Base-by-base conservation (phyloP, 53 echinoderm and acorn worm species). In the Zoroaster sp. region DNA sequence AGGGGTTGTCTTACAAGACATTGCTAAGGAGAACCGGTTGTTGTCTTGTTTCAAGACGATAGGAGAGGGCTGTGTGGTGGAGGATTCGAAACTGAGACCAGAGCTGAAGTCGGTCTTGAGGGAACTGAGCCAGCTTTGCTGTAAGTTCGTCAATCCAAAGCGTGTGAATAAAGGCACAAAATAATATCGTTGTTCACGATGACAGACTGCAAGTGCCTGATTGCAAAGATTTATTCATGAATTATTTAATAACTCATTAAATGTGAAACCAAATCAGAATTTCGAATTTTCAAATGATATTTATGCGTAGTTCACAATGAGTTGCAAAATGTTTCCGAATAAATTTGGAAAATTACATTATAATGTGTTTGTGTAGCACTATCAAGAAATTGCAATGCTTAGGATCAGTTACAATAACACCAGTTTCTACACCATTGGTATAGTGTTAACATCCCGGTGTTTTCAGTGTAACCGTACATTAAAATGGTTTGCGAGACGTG, bases 31-130 rank as follows among this genome's bases (percentile, higher is more conserved):
- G 25, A 70, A 71, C 46, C 72, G 85, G 14, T 35, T 69, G 12
- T 39, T 71, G 52, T 69, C 85, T 36, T 33, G 70, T 44, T 71
- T 85, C 49, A 49, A 71, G 47, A 28, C 46, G 37, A 69, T 85
- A 36, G 85, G 71, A 3, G 37, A 85, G 1, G n/a, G 85, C 17
- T 85, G 85, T 66, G 52, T 34, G 35, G 34, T 70, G n/a, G 71
- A 71, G 71, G 70, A 70, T 25, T 21, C 85, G 23, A 0, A 37
- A 69, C 33, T n/a, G 71, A 85, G 85, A 49, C 23, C 85, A 71
- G 71, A 34, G 35, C 51, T 85, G n/a, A 38, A n/a, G 9, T 46
- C 70, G 15, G 43, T 85, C 49, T 37, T 85, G 71, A 47, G 49
- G 41, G 85, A 69, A 71, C 70, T 85, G 3, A 51, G 45, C 34